A percentile compares a stretch with the other conserved stretches of the same genome.
These are phyloP conservation scores for Microchirus variegatus DNA, from an alignment of 2,797 vertebrate species.

Conservation along the genomic window DNA sequence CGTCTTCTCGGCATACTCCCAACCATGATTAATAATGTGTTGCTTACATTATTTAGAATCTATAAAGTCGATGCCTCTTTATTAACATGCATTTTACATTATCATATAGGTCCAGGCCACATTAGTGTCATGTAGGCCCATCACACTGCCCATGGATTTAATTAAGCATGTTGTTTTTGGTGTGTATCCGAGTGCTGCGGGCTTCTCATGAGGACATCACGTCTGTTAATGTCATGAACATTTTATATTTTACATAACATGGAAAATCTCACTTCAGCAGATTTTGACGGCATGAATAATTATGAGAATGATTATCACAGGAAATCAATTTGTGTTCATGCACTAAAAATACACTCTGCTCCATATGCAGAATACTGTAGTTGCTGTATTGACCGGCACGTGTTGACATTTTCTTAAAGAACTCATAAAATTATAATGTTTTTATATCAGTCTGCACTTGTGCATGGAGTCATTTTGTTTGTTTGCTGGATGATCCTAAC, in stretches of 20 bases:
- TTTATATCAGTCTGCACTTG: neutral
- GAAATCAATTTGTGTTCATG: constrained; percentile 33
- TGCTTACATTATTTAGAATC: constrained; percentile 67
- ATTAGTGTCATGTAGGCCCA: constrained; percentile 51
- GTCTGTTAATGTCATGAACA: constrained; percentile 40
- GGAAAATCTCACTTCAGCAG: constrained; percentile 21
- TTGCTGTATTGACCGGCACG: constrained; percentile 35
- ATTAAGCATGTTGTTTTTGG: constrained; percentile 52
- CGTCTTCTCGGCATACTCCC: constrained; percentile 36
- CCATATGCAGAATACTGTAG: constrained; percentile 22
- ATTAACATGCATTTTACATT: constrained; percentile 68
- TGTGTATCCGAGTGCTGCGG: constrained; percentile 22
- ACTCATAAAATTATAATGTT: constrained; percentile 6
- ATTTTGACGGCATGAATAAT: constrained; percentile 30
- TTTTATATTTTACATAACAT: constrained; percentile 47
- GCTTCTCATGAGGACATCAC: constrained; percentile 28
- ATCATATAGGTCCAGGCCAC: constrained; percentile 42
- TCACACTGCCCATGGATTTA: constrained; percentile 37
- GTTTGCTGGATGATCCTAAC: neutral
- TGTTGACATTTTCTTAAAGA: constrained; percentile 40
- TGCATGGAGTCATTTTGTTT: neutral
- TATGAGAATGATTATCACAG: constrained; percentile 18
- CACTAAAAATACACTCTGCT: constrained; percentile 17
- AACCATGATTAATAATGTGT: constrained; percentile 63
- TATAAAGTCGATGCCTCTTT: constrained; percentile 59